phyloP scores from a whole-genome alignment of 2,113 vertebrate genomes.

The Tachuris rubrigastra region DNA sequence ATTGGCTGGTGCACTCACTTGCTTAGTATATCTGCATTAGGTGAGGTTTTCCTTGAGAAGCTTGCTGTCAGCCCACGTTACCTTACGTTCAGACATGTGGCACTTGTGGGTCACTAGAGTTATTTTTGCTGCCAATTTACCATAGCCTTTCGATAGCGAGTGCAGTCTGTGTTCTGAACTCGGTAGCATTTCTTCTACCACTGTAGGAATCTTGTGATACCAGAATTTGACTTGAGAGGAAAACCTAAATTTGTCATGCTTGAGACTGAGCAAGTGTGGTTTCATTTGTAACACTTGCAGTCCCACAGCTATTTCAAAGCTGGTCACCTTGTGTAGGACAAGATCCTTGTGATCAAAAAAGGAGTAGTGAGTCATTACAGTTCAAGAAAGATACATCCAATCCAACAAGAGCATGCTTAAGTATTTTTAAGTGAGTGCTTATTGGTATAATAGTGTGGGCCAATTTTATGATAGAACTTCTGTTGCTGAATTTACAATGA shows the following conservation, averaged over 20 bases:
- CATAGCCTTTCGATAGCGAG: accelerated
- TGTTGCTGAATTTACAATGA: not conserved
- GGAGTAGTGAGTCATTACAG: not conserved
- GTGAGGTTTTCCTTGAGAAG: not conserved
- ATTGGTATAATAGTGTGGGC: not conserved
- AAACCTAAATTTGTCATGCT: not conserved
- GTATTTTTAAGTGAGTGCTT: not conserved
- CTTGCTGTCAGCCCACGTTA: accelerated
- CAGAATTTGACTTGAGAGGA: not conserved
- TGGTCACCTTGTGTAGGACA: not conserved
- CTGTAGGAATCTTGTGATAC: not conserved
- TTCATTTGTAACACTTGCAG: not conserved
- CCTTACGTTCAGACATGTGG: not conserved
- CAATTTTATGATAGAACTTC: not conserved
- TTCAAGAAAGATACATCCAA: not conserved
- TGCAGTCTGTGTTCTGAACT: not conserved
- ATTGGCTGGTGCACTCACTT: not conserved
- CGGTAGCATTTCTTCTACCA: not conserved
- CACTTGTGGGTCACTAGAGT: not conserved
- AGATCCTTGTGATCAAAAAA: not conserved
- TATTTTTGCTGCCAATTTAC: not conserved
- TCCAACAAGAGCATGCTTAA: not conserved
- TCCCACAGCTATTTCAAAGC: not conserved
- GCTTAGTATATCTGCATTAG: not conserved
- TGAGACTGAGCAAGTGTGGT: not conserved